phyloP scores from a whole-genome alignment of 2,797 vertebrate species.

The Semotilus atromaculatus region DNA sequence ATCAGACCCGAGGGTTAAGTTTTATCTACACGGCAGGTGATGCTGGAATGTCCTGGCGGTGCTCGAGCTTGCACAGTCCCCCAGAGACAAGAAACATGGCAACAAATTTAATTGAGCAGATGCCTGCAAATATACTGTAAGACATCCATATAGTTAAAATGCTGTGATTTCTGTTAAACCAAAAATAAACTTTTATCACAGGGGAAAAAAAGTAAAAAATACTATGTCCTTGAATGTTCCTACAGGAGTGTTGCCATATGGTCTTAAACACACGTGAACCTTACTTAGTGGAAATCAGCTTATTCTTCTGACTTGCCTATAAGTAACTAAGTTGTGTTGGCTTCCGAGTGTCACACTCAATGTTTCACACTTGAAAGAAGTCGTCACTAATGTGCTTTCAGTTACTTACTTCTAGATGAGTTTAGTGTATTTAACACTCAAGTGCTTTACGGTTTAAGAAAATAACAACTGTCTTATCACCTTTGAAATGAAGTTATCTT shows the following conservation, averaged over 20 bases:
- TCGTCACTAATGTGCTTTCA: conserved; percentile 53
- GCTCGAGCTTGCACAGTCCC: conserved; percentile 44
- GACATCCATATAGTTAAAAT: neutral
- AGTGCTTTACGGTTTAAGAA: neutral
- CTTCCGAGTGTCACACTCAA: conserved; percentile 40
- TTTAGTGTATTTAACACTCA: conserved; percentile 56
- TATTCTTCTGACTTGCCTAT: conserved; percentile 13
- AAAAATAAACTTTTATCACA: neutral
- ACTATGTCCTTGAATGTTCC: conserved; percentile 9
- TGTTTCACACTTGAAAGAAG: conserved; percentile 74
- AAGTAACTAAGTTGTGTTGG: conserved; percentile 20
- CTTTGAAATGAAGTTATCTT: neutral
- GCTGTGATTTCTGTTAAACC: neutral
- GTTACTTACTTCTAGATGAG: conserved; percentile 64
- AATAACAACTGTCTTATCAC: neutral
- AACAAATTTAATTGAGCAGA: conserved; percentile 1
- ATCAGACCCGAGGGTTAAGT: conserved; percentile 12
- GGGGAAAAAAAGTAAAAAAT: neutral
- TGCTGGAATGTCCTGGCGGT: conserved; percentile 39
- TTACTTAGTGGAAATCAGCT: conserved; percentile 33
- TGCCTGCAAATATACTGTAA: conserved; percentile 1
- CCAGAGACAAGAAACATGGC: conserved; percentile 20
- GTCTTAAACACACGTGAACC: conserved; percentile 31
- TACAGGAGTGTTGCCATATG: conserved; percentile 15
- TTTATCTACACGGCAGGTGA: conserved; percentile 37